Percentiles rank a stretch among this genome's conserved stretches.
Conservation (phyloP, 64 coral and sea anemone species). For the Catalaphyllia jardinei region DNA sequence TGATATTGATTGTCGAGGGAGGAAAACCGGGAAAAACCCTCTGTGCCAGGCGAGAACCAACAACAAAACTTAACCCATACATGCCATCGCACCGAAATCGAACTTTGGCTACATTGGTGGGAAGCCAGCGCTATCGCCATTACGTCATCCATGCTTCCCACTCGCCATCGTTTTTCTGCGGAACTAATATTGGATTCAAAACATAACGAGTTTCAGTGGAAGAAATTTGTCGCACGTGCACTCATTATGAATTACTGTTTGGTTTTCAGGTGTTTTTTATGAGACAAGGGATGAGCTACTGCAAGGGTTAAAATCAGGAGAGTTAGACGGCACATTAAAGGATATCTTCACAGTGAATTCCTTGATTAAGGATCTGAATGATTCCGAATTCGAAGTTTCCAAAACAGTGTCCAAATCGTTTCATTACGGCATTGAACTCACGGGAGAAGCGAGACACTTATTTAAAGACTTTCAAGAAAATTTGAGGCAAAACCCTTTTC, state of each 20-base stretch:
- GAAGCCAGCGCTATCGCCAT: too few species aligned
- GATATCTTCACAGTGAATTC: conserved; percentile 28
- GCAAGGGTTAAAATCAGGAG: neutral
- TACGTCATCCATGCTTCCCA: too few species aligned
- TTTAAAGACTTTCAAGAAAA: conserved; percentile 20
- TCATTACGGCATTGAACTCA: conserved; percentile 28
- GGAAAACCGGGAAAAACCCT: too few species aligned
- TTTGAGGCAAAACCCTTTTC: neutral
- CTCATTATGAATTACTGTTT: neutral
- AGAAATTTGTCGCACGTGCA: neutral
- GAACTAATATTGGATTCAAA: neutral
- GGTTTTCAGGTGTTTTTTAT: conserved; percentile 14
- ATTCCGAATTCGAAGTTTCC: conserved; percentile 8
- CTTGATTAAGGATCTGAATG: conserved; percentile 19
- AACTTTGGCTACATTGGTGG: too few species aligned
- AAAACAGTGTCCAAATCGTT: conserved; percentile 20
- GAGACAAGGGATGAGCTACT: conserved; percentile 8
- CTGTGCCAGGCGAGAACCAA: too few species aligned
- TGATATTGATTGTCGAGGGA: too few species aligned
- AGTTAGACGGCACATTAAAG: conserved; percentile 49
- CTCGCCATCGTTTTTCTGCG: too few species aligned
- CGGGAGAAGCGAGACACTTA: conserved; percentile 46
- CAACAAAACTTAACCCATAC: too few species aligned
- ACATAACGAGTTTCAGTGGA: neutral
- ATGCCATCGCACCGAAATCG: too few species aligned